Evolutionary conservation across 2,888 invertebrate genomes (phyloP), one percentile per base, ranked within the genome.

Genomic region (Acleris sparsana): DNA sequence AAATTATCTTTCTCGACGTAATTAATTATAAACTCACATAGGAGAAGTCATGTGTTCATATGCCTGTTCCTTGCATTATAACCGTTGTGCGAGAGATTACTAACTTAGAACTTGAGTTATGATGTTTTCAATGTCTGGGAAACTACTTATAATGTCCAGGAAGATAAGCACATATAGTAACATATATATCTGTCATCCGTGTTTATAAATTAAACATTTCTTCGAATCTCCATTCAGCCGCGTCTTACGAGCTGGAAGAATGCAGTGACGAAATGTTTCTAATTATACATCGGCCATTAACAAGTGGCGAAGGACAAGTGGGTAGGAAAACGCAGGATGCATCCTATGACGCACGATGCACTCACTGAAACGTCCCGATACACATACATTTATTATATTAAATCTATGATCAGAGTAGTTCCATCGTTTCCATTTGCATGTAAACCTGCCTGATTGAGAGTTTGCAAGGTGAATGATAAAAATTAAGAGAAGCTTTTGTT

Each of bases 251-350:
- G 46, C 22, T 60, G 68, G 68, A 69, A 69, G 71, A 75, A 75
- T 73, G 71, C 70, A 70, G 74, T 74, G 75, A 80, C 79, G 77
- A 76, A 77, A 76, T 74, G 70, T 63, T 63, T 80, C 80, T 82
- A 83, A 87, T 86, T 87, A 85, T 85, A 83, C 73, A 70, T 57
- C 69, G 75, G 72, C 74, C 73, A 79, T 84, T 84, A 86, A 80
- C 78, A 72, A 76, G 76, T 76, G 76, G 70, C 75, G 82, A 83
- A 73, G 71, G 70, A 58, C 68, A 65, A 65, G 48, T 62, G 56
- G 39, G 57, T 51, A 62, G 46, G 59, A 44, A 61, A 64, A 44
- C 17, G 75, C 82, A 81, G 81, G 81, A 83, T 80, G 77, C 78
- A 73, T 71, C 70, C 63, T 71, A 75, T 82, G 80, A 85, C 84